These are phyloP conservation scores for Sebastes dallii DNA, from an alignment of 2,797 vertebrate genomes.

Conservation along the genomic window DNA sequence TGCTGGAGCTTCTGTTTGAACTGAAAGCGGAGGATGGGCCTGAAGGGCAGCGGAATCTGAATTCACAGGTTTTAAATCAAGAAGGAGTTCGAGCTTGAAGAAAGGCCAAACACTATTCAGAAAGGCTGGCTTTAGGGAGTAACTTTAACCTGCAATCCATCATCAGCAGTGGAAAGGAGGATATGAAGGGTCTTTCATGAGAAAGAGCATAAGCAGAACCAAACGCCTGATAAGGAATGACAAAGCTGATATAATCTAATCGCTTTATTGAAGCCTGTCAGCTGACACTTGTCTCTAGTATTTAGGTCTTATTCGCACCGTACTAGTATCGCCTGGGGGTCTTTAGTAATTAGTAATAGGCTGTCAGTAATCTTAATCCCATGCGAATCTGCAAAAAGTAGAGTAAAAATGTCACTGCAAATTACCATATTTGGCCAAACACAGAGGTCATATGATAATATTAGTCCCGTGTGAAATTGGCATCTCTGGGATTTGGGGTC, in stretches of 20 bases:
- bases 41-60: background rate
- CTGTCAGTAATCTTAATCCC: background rate
- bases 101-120: background rate
- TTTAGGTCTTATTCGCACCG: background rate
- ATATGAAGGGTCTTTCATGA: background rate
- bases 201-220: background rate
- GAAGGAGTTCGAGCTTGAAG: background rate
- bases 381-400: background rate
- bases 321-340: background rate
- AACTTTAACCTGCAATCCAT: background rate
- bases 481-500: background rate
- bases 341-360: no score
- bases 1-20: constrained; percentile 27
- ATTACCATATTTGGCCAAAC: background rate
- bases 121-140: background rate
- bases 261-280: background rate
- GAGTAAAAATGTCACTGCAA: background rate
- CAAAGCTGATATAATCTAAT: background rate
- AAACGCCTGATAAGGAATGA: background rate
- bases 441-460: background rate
- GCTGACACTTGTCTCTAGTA: background rate
- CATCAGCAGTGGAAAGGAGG: background rate
- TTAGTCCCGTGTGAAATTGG: background rate
- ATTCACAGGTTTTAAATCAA: background rate
- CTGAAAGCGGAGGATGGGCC: background rate